Evolutionary conservation across 2,888 invertebrate genomes (phyloP), one percentile per base, ranked within the genome.

Genomic region (Thereva unica): DNA sequence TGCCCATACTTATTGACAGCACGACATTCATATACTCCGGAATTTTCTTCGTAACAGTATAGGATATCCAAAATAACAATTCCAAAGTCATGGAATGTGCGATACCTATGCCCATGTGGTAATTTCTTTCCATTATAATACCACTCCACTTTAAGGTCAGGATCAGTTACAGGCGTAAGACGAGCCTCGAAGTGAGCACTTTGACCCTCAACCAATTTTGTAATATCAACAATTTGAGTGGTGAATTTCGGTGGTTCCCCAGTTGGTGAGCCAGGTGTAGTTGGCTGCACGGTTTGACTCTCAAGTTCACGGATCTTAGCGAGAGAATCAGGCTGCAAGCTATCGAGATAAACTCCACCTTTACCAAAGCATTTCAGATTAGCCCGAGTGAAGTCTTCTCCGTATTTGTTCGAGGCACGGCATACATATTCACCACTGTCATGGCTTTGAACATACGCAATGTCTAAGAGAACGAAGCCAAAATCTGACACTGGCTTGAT

Each of bases 41-140:
- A 93, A 79, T 97, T 97, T 82, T 96, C 95, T 82, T 95, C 97
- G 78, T 97, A 97, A 76, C 95, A 96, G 77, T 96, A 97, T 44
- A 95, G 82, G 74, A 97, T 96, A 76, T 97, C 97, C 76, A 97
- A 84, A 74, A 96, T 95, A 56, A 97, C 97, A 76, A 95, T 93
- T 69, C 97, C 97, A 79, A 97, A 97, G 78, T 97, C 97, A 77
- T 97, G 95, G 90, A 97, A 95, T 65, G 97, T 97, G 74, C 97
- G 89, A 81, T 96, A 98, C 72, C 98, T 89, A 80, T 97, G 97
- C 59, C 97, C 98, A 82, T 92, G 91, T 1, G 94, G 93, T 73
- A 96, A 82, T 78, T 94, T 95, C 79, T 92, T 90, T 68, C 93
- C 95, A 77, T 96, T 94, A 78, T 92, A 94, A 80, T 90, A 94